Percentiles rank a stretch among this genome's conserved stretches.
Conservation (phyloP, 92 coral and sea anemone species). For the Parazoanthus darwini region DNA sequence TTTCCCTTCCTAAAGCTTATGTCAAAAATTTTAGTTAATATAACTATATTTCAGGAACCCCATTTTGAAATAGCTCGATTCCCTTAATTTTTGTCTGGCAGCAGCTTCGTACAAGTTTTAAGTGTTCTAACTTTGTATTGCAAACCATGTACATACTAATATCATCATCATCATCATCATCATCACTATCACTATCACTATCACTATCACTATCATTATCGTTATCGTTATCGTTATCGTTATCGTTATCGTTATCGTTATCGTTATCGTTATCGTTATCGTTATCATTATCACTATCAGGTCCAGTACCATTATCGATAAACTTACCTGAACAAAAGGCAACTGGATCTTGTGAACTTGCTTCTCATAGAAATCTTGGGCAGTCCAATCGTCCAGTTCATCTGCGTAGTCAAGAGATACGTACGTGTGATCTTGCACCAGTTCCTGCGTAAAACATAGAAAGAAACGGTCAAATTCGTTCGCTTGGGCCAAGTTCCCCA, state of each 20-base stretch:
- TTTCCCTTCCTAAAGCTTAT: background rate
- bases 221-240: too few relatives aligned
- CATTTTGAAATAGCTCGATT: background rate
- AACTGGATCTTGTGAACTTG: conserved; percentile 82
- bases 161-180: too few relatives aligned
- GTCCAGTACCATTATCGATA: background rate
- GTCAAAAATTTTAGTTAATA: background rate
- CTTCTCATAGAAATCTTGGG: conserved; percentile 75
- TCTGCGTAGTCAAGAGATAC: conserved; percentile 80
- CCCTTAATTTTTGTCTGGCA: background rate
- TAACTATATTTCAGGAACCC: too few relatives aligned
- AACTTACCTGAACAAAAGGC: conserved; percentile 82
- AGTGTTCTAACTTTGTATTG: too few relatives aligned
- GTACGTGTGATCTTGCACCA: conserved; percentile 77
- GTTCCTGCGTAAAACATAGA: conserved; percentile 54
- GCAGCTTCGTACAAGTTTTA: too few relatives aligned
- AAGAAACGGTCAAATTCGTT: too few relatives aligned
- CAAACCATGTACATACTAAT: too few relatives aligned
- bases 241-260: background rate
- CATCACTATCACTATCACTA: too few relatives aligned
- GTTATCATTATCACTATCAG: too few relatives aligned
- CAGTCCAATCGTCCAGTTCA: conserved; percentile 83
- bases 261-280: too few relatives aligned
- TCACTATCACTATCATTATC: too few relatives aligned
- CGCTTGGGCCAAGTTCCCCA: too few relatives aligned